phyloP scores from a whole-genome alignment of 2,888 invertebrate genomes.

The Drosophila eohydei region DNA sequence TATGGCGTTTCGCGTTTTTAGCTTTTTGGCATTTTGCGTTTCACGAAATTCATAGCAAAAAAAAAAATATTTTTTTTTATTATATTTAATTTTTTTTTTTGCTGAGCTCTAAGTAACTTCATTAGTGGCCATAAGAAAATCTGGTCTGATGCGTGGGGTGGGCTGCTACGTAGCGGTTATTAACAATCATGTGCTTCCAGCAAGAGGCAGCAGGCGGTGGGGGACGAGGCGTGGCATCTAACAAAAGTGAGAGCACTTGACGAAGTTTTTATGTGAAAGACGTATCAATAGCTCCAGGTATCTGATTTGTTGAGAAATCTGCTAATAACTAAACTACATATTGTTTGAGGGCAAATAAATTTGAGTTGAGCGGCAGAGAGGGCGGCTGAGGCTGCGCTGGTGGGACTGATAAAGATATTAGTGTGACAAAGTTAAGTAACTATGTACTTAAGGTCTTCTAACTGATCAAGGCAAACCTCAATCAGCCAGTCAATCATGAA shows the following conservation, averaged over 20 bases:
- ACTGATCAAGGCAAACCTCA: not conserved
- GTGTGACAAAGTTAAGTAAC: not conserved
- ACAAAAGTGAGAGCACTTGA: conserved; percentile 18
- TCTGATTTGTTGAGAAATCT: not conserved
- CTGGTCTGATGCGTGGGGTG: not conserved
- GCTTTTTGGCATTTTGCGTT: conserved; percentile 39
- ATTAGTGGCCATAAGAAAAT: conserved; percentile 32
- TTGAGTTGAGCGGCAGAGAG: not conserved
- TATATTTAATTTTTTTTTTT: conserved; percentile 5
- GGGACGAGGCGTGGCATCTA: not conserved
- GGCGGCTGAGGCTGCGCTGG: not conserved
- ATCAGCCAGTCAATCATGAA: not conserved
- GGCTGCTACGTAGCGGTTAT: not conserved
- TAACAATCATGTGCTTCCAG: conserved; percentile 18
- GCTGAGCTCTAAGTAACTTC: conserved; percentile 40
- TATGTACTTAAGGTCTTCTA: not conserved
- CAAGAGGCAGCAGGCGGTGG: not conserved
- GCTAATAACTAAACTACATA: conserved; percentile 40
- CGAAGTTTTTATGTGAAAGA: conserved; percentile 8
- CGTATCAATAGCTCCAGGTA: conserved; percentile 14
- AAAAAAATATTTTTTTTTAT: too few relatives aligned
- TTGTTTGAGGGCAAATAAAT: conserved; percentile 5
- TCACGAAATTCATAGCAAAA: conserved; percentile 35
- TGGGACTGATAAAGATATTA: not conserved
- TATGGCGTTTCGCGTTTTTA: conserved; percentile 33